Evolutionary conservation across 1,140 invertebrate genomes (phyloP), one percentile per base, ranked within the genome.

Genomic region (Pomacea maculata): DNA sequence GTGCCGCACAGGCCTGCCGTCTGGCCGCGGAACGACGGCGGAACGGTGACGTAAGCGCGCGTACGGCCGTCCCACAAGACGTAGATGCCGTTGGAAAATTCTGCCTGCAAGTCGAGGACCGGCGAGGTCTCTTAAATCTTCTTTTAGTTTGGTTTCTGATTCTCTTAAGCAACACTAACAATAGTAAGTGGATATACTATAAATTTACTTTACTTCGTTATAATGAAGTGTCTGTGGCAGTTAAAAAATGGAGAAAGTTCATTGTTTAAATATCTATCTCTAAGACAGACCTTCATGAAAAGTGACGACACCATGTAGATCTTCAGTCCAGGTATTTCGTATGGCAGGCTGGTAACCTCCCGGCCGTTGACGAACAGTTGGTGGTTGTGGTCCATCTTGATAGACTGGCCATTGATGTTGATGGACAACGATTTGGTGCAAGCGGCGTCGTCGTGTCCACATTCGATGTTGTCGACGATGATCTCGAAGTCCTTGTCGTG

Each of bases 1-100:
- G 96, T 97, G 29, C 97, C 97, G 87, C 97, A 98, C 12, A 98
- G 92, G 81, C 96, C 97, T 80, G 88, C 81, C 10, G 90, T 89
- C 76, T 94, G 92, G 80, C 94, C 94, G 57, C 94, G 92, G 84
- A 96, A 95, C 71, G 92, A 89, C 2, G 95, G 92, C 11, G 96
- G 95, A 0, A 95, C 95, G 86, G 96, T 95, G 25, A 98, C 93
- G 84, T 97, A 96, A 7, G 95, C 94, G 67, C 95, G 92, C 0
- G 95, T 95, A 12, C 84, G 80, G 17, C 88, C 87, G 78, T 90
- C 88, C 89, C 96, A 98, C 94, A 95, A 95, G 29, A 98, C 87
- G 80, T 94, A 94, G 10, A 97, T 91, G 67, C 94, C 95, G 87
- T 96, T 96, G 2, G 94, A 93, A 54, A 97, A 90, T 87, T 94